A percentile compares a stretch with the other conserved stretches of the same genome.
These are phyloP conservation scores for Mus pahari DNA, from an alignment of 2,113 vertebrate genomes.

Conservation along the genomic window DNA sequence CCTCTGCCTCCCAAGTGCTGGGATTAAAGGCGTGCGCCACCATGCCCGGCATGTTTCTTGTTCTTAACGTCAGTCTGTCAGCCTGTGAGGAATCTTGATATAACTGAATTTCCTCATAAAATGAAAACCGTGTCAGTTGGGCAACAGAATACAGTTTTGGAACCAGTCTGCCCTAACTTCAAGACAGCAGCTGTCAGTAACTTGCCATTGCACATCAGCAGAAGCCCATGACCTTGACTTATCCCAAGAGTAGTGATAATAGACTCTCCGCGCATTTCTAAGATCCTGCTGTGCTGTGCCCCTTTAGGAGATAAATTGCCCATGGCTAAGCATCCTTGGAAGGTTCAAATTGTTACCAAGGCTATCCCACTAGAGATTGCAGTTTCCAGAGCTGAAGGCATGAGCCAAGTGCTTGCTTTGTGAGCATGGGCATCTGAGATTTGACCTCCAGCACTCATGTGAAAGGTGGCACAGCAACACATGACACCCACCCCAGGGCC, in stretches of 20 bases:
- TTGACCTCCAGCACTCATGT: background rate
- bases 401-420: background rate
- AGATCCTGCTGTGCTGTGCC: background rate
- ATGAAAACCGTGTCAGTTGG: background rate
- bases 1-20: no score
- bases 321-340: background rate
- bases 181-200: background rate
- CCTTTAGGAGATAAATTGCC: background rate
- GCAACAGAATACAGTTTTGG: background rate
- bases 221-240: background rate
- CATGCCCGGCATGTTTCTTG: no score
- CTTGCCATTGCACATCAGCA: background rate
- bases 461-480: background rate
- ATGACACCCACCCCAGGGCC: background rate
- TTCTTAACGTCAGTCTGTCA: background rate
- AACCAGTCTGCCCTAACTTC: background rate
- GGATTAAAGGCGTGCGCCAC: no score
- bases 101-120: slow-evolving; percentile 22
- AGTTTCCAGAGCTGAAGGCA: background rate
- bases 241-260: background rate
- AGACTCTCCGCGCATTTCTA: background rate
- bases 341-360: background rate
- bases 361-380: background rate
- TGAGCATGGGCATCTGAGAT: background rate
- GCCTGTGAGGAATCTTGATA: background rate